Percentiles rank a stretch among this genome's conserved stretches.
Conservation (phyloP, 1,140 invertebrate genomes). For the Ceratina japonica region DNA sequence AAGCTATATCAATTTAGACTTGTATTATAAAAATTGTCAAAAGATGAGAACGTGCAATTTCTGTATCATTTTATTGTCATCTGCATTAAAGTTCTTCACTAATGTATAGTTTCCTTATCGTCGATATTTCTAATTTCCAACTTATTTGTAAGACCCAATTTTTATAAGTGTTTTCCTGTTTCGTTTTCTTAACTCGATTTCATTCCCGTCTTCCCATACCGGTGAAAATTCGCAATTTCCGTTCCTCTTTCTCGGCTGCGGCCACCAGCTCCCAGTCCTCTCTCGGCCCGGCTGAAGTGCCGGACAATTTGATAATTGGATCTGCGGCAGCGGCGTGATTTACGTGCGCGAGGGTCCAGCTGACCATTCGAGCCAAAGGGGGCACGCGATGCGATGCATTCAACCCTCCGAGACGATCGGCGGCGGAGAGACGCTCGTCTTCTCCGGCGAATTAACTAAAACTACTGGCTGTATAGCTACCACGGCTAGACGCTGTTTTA, state of each 20-base stretch:
- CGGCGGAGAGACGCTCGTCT: slow-evolving; percentile 36
- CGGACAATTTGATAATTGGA: slow-evolving; percentile 78
- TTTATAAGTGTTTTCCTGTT: not conserved
- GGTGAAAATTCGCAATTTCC: slow-evolving; percentile 14
- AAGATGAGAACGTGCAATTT: too few relatives aligned
- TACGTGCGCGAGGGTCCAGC: slow-evolving; percentile 68
- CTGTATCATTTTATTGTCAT: too few relatives aligned
- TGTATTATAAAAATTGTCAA: too few relatives aligned
- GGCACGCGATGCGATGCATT: slow-evolving; percentile 38
- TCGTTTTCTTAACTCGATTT: not conserved
- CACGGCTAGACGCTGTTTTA: slow-evolving; percentile 67
- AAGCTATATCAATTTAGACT: too few relatives aligned
- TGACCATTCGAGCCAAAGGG: slow-evolving; percentile 61
- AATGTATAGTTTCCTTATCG: too few relatives aligned
- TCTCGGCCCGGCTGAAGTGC: slow-evolving; percentile 55
- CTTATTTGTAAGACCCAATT: too few relatives aligned
- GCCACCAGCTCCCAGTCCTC: slow-evolving; percentile 21
- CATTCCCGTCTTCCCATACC: not conserved
- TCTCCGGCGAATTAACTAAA: slow-evolving; percentile 66
- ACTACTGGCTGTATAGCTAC: slow-evolving; percentile 45
- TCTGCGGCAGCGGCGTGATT: slow-evolving; percentile 71
- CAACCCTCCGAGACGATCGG: slow-evolving; percentile 50
- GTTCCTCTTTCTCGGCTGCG: slow-evolving; percentile 20
- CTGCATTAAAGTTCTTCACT: too few relatives aligned
- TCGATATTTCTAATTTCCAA: too few relatives aligned